Base-by-base conservation (phyloP, 2,113 vertebrate genomes). In the Syrmaticus mikado region DNA sequence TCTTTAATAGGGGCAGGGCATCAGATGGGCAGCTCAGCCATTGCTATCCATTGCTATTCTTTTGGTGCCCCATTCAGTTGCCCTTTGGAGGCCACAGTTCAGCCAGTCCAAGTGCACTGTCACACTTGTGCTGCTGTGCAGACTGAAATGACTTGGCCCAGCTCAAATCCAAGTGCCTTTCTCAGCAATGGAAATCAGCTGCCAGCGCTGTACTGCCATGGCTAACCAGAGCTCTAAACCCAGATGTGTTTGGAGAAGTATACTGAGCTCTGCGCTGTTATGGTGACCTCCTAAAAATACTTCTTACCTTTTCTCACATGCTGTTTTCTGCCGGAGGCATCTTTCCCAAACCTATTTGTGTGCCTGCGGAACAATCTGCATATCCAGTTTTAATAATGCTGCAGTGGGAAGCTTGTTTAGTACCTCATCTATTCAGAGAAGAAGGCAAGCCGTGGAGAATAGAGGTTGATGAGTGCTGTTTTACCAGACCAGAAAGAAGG, bases 361-460 rank as follows among this genome's bases (percentile, higher is more conserved):
- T 34, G 89, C 84, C 8, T 95, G 86, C 83, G 94, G 48, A 90
- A 68, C 45, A 90, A 36, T 38, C 66, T 85, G 66, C 4, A 1
- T 76, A 89, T 66, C 48, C 81, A 70, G n/a, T 72, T 62, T 75
- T 79, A 93, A 92, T 93, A 94, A 87, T 53, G 70, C 70, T 86
- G 40, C 82, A 57, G 81, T 82, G 66, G 77, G 86, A 82, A 38
- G 45, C 40, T 86, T 87, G 34, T 71, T 88, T 81, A 84, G 41
- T 92, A 60, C 68, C 52, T 92, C n/a, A 58, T 25, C 40, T 82
- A 73, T 71, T 82, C 84, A 79, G 57, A 95, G 57, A 85, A 1
- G 3, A 34, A 74, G 68, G 77, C 38, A 87, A 78, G 16, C 40
- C 10, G 15, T 32, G 58, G 72, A 84, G 80, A 38, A 45, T 1